Percentiles rank a stretch among this genome's conserved stretches.
Evolutionary conservation across 1,140 invertebrate genomes (phyloP).

Genomic region (Drosophila athabasca): DNA sequence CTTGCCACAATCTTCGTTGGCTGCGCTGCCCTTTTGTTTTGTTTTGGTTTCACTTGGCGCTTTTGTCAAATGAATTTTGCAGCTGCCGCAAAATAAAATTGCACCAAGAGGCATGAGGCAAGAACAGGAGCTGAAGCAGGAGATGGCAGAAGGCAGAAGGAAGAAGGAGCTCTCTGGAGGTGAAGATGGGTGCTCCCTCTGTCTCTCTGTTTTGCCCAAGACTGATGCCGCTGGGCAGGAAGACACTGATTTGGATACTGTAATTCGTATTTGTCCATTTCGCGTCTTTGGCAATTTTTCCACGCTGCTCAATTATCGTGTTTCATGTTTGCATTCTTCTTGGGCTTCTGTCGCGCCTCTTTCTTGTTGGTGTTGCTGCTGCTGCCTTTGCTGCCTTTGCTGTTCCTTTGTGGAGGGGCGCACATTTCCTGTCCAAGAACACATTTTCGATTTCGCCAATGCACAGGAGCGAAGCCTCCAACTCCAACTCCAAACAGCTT

Average conservation of each 20-base stretch:
- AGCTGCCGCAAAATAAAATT: slow-evolving; percentile 71
- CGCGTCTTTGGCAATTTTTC: slow-evolving; percentile 81
- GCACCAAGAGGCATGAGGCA: slow-evolving; percentile 11
- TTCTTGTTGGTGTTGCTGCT: slow-evolving; percentile 8
- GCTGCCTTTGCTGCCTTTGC: slow-evolving; percentile 2
- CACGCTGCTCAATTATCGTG: slow-evolving; percentile 81
- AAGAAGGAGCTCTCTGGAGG: not conserved
- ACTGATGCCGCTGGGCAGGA: slow-evolving; percentile 50
- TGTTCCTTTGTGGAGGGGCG: not conserved
- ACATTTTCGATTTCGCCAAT: slow-evolving; percentile 65
- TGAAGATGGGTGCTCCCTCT: too few species aligned
- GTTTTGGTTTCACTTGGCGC: slow-evolving; percentile 60
- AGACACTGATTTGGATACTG: slow-evolving; percentile 81
- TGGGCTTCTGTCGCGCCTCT: slow-evolving; percentile 63
- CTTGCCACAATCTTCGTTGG: too few species aligned
- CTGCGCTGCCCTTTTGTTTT: slow-evolving; percentile 39
- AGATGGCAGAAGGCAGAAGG: not conserved
- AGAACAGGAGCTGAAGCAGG: slow-evolving; percentile 11
- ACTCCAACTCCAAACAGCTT: too few species aligned
- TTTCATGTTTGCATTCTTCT: slow-evolving; percentile 79
- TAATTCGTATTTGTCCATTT: slow-evolving; percentile 82
- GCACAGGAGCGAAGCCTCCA: slow-evolving; percentile 53
- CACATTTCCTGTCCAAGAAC: slow-evolving; percentile 75
- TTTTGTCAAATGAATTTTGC: slow-evolving; percentile 81
- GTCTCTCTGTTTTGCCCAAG: not conserved